Percentiles rank a stretch among this genome's conserved stretches.
phyloP scores from a whole-genome alignment of 2,888 invertebrate species.

The Deilephila elpenor region DNA sequence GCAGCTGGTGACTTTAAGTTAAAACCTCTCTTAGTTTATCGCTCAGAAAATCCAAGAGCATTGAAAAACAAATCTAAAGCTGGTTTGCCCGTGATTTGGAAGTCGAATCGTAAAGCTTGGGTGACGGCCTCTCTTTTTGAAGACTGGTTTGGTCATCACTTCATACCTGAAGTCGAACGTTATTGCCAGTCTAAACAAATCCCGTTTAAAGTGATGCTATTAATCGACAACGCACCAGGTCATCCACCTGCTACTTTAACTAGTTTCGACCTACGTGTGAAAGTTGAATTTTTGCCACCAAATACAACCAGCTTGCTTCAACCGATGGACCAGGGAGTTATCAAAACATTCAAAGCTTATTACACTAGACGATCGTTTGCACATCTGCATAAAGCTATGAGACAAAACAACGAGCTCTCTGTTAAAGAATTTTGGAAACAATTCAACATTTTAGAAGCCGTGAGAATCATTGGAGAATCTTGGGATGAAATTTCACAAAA shows the following conservation, averaged over 20 bases:
- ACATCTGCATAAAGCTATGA: slow-evolving; percentile 20
- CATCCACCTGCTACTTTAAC: slow-evolving; percentile 38
- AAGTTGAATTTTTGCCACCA: slow-evolving; percentile 39
- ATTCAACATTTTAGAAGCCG: slow-evolving; percentile 35
- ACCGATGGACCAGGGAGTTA: slow-evolving; percentile 27
- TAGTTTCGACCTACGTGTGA: slow-evolving; percentile 33
- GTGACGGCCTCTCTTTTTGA: slow-evolving; percentile 48
- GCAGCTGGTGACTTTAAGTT: slow-evolving; percentile 49
- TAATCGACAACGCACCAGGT: slow-evolving; percentile 39
- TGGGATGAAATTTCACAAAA: slow-evolving; percentile 40
- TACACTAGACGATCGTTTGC: slow-evolving; percentile 30
- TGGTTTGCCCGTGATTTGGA: slow-evolving; percentile 54
- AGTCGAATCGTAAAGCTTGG: slow-evolving; percentile 51
- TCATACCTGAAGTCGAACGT: slow-evolving; percentile 40
- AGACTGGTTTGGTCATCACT: slow-evolving; percentile 44
- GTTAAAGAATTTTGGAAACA: slow-evolving; percentile 35
- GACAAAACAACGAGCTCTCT: slow-evolving; percentile 30
- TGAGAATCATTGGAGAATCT: slow-evolving; percentile 37
- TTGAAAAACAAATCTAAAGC: slow-evolving; percentile 48
- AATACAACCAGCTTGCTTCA: slow-evolving; percentile 35
- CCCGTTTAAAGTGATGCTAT: slow-evolving; percentile 39
- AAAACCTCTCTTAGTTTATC: slow-evolving; percentile 47
- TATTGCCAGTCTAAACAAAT: slow-evolving; percentile 40
- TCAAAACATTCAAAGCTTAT: slow-evolving; percentile 38
- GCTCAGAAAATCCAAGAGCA: slow-evolving; percentile 41